Evolutionary conservation across 2,113 vertebrate genomes (phyloP).

Genomic region (Pseudopodoces humilis): DNA sequence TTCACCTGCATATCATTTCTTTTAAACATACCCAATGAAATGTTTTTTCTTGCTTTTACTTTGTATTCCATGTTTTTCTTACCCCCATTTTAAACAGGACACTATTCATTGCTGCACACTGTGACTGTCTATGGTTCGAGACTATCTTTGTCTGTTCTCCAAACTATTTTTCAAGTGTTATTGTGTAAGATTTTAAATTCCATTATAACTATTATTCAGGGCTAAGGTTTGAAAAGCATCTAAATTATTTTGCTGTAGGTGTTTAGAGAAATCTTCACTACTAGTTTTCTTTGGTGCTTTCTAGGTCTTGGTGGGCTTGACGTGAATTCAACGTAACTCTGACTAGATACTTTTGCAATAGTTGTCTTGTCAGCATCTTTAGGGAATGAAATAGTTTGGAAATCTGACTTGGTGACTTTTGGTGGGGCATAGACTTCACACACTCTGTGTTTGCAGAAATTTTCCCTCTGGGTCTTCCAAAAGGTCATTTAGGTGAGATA

Average conservation of each 20-base stretch:
- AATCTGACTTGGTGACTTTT: not conserved
- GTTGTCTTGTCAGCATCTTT: not conserved
- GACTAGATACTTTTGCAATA: not conserved
- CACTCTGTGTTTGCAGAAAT: not conserved
- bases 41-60: not conserved
- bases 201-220: not conserved
- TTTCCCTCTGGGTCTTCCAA: not conserved
- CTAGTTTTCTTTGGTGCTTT: not conserved
- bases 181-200: not conserved
- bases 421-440: not conserved
- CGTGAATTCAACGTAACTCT: not conserved
- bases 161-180: not conserved
- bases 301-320: not conserved
- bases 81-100: not conserved
- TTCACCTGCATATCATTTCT: not conserved
- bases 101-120: not conserved
- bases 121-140: not conserved
- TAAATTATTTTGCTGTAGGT: not conserved
- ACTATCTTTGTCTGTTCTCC: not conserved
- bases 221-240: not conserved
- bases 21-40: not conserved
- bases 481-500: not conserved
- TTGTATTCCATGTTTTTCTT: not conserved
- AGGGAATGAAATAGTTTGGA: slow-evolving; percentile 1
- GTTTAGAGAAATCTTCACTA: not conserved